A percentile compares a stretch with the other conserved stretches of the same genome.
These are phyloP conservation scores for Campylomormyrus numenius DNA, from an alignment of 2,113 vertebrate genomes.

Conservation along the genomic window DNA sequence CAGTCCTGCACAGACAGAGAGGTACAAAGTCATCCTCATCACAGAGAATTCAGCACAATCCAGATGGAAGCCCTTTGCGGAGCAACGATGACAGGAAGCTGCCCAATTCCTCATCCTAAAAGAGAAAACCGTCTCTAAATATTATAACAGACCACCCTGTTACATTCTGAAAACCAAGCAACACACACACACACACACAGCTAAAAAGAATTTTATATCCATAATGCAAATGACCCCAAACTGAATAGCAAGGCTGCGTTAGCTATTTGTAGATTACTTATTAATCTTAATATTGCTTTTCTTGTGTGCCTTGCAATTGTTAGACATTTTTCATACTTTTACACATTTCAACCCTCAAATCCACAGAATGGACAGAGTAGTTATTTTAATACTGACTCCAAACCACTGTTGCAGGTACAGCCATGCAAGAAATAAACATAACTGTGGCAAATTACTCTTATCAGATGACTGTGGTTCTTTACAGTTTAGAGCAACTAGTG, in stretches of 20 bases:
- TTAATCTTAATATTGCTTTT: not conserved
- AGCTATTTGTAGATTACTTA: not conserved
- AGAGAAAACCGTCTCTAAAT: not conserved
- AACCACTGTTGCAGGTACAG: not conserved
- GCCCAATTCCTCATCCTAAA: conserved; percentile 89
- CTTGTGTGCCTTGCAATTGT: not conserved
- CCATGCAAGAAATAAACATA: not conserved
- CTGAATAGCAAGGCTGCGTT: not conserved
- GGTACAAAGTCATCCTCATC: not conserved
- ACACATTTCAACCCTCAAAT: not conserved
- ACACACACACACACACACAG: not conserved
- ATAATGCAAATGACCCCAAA: not conserved
- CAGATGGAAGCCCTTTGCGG: conserved; percentile 82
- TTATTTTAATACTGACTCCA: not conserved
- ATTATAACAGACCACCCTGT: not conserved
- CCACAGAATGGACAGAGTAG: not conserved
- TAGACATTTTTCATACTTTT: not conserved
- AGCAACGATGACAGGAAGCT: conserved; percentile 84
- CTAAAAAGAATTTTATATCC: not conserved
- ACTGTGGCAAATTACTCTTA: not conserved
- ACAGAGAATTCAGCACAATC: conserved; percentile 48
- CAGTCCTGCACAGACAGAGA: not conserved
- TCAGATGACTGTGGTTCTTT: not conserved
- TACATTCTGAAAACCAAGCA: not conserved
- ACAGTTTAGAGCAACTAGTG: not conserved